These are phyloP conservation scores for Drosophila antonietae DNA, from an alignment of 2,888 invertebrate genomes.

Conservation along the genomic window DNA sequence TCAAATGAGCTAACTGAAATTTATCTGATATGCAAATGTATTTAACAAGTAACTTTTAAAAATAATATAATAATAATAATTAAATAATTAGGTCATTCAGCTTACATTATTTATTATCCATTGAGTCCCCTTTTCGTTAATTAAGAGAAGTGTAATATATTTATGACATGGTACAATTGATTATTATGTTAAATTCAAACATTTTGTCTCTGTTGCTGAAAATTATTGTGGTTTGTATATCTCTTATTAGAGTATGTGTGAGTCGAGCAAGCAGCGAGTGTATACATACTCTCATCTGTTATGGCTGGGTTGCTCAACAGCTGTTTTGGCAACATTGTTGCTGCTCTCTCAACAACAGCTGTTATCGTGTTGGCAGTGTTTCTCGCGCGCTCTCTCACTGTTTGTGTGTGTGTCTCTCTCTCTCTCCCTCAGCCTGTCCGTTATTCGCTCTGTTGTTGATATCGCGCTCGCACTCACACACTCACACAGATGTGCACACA, in stretches of 20 bases:
- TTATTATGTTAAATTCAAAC: background rate
- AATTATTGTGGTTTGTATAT: background rate
- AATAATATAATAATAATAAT: too few species aligned
- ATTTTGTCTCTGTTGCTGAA: background rate
- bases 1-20: background rate
- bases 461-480: constrained; percentile 17
- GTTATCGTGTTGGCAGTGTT: constrained; percentile 53
- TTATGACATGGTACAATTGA: too few species aligned
- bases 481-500: constrained; percentile 12
- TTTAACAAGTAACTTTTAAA: background rate
- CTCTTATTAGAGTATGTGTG: constrained; percentile 12
- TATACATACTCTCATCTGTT: constrained; percentile 14
- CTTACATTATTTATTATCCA: background rate
- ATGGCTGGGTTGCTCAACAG: constrained; percentile 67
- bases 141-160: background rate
- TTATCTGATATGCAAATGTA: background rate
- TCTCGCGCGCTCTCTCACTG: constrained; percentile 9
- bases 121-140: background rate
- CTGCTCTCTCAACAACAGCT: constrained; percentile 59
- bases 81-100: background rate
- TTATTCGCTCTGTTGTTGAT: constrained; percentile 52
- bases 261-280: background rate
- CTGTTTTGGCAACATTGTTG: constrained; percentile 80
- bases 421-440: background rate
- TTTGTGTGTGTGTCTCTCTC: background rate